These are phyloP conservation scores for Mimumesa dahlbomi DNA, from an alignment of 2,888 invertebrate species.

Conservation along the genomic window DNA sequence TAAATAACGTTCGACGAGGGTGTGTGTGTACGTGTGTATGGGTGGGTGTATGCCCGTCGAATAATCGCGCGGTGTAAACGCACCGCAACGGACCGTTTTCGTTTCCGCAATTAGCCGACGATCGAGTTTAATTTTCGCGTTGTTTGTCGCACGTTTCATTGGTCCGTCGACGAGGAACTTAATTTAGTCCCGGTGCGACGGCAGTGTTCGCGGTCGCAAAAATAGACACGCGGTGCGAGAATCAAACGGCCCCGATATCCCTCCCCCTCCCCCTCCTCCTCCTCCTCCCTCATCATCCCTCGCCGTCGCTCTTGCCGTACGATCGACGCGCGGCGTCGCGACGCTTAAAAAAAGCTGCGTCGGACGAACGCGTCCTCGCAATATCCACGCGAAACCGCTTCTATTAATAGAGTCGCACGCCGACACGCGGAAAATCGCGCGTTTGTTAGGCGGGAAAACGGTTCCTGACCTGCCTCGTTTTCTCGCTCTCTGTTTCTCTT, in stretches of 20 bases:
- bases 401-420: background rate
- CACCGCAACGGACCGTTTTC: background rate
- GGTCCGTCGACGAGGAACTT: conserved; percentile 23
- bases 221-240: conserved; percentile 30
- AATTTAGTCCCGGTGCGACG: conserved; percentile 23
- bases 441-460: background rate
- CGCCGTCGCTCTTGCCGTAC: background rate
- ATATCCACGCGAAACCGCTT: conserved; percentile 4
- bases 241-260: conserved; percentile 5
- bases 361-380: conserved; percentile 7
- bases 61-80: background rate
- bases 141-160: conserved; percentile 21
- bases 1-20: too few relatives aligned
- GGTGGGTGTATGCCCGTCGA: too few relatives aligned
- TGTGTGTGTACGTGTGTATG: too few relatives aligned
- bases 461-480: conserved; percentile 1
- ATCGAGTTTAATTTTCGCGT: conserved; percentile 24
- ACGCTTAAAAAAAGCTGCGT: conserved; percentile 34
- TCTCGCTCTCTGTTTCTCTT: background rate
- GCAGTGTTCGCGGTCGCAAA: conserved; percentile 20
- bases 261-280: background rate
- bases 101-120: conserved; percentile 15
- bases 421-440: conserved; percentile 5
- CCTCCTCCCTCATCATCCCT: conserved; percentile 11
- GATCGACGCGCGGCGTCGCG: conserved; percentile 23